Conservation (phyloP, 2,113 vertebrate genomes). For the Pristiophorus japonicus region DNA sequence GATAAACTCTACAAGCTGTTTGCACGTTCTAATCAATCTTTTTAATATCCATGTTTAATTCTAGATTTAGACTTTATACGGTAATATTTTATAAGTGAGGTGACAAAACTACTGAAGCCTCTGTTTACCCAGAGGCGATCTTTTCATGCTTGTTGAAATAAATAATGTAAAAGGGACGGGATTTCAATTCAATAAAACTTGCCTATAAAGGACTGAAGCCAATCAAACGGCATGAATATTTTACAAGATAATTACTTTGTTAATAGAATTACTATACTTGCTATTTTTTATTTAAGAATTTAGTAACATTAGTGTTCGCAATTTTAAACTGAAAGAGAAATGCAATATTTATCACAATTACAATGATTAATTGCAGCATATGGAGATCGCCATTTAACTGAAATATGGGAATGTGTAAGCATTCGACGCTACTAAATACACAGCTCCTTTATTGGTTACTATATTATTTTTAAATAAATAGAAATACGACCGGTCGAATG, state of each 20-base stretch:
- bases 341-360: constrained; percentile 34
- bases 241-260: constrained; percentile 66
- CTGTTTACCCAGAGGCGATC: constrained; percentile 35
- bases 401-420: neutral
- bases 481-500: neutral
- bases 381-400: constrained; percentile 21
- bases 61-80: constrained; percentile 1
- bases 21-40: constrained; percentile 15
- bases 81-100: constrained; percentile 32
- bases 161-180: constrained; percentile 37
- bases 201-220: constrained; percentile 36
- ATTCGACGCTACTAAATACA: neutral
- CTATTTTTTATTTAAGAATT: constrained; percentile 38
- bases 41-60: constrained; percentile 25
- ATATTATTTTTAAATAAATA: constrained; percentile 15
- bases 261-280: constrained; percentile 37
- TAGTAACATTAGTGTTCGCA: constrained; percentile 21
- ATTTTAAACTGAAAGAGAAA: constrained; percentile 33
- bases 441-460: neutral
- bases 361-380: constrained; percentile 29
- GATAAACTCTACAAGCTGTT: neutral
- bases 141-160: constrained; percentile 37
- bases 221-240: constrained; percentile 64
- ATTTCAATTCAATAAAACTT: constrained; percentile 37
- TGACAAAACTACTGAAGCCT: constrained; percentile 18